Base-by-base conservation (phyloP, 2,888 invertebrate species). In the Meganola albula region DNA sequence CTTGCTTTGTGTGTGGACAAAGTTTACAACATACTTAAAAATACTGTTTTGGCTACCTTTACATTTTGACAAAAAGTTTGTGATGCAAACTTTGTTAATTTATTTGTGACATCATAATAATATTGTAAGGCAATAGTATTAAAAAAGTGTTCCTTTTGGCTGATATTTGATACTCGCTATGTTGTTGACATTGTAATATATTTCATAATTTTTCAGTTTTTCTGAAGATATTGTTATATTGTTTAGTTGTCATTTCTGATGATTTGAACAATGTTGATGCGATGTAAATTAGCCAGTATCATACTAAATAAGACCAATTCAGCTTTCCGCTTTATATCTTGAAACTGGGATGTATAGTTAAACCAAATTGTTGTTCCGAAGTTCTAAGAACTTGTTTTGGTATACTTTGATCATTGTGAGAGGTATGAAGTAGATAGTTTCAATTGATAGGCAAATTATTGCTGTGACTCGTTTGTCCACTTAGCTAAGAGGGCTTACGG, bases 311-410 rank as follows among this genome's bases (percentile, higher is more conserved):
- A 10, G 2, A 23, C 10, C 11, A 23, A 23, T 23, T 4, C 10
- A 10, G 10, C 52, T 54, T 44, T 51, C 43, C 31, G 43, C 50
- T 53, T 40, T 39, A 37, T 54, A 48, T 54, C 52, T 40, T 44
- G 10, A 27, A 40, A 37, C 40, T 38, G 44, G 52, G 32, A 34
- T 29, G 27, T 51, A 36, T 36, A 37, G 31, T 34, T 37, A 40
- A 31, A 29, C 41, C 44, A 41, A 47, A 40, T 46, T 23, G 39
- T 40, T 40, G 25, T n/a, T n/a, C n/a, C 20, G 30, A 31, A 28
- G 24, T 28, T 21, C 11, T 25, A 27, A 18, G 34, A 26, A 23
- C 34, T 31, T n/a, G 28, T 41, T 41, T 53, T 50, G 37, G 38
- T 37, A 42, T 29, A 34, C 23, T 26, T 24, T 23, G 34, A 47